Evolutionary conservation across 2,888 invertebrate genomes (phyloP).

Genomic region (Eudasyphora cyanicolor): DNA sequence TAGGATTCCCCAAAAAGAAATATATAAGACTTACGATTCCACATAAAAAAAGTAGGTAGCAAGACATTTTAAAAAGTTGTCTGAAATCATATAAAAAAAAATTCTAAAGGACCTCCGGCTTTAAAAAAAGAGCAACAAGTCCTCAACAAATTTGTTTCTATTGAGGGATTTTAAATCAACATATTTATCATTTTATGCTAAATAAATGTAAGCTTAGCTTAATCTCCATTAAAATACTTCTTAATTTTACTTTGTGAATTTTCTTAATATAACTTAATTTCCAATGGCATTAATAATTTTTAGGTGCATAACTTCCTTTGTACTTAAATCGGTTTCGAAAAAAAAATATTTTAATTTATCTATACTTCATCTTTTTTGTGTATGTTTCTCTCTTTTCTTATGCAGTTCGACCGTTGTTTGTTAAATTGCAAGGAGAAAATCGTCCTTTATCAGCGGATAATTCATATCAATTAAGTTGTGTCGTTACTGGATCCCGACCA

Average conservation of each 20-base stretch:
- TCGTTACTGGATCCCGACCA: slow-evolving; percentile 87
- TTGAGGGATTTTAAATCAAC: too few species aligned
- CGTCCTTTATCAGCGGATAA: slow-evolving; percentile 86
- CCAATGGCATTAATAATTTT: neutral
- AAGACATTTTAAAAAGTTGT: too few species aligned
- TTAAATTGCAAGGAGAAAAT: slow-evolving; percentile 85
- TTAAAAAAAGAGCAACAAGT: too few species aligned
- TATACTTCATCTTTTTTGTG: neutral
- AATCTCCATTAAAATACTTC: too few species aligned
- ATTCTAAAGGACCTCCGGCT: too few species aligned
- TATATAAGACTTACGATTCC: too few species aligned
- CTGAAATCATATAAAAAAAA: too few species aligned
- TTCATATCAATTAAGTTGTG: slow-evolving; percentile 87
- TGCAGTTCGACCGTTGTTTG: slow-evolving; percentile 87
- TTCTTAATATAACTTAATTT: neutral
- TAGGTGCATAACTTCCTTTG: neutral
- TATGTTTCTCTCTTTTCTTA: neutral
- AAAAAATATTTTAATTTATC: slow-evolving; percentile 43
- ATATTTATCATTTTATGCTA: too few species aligned
- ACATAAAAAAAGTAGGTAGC: too few species aligned
- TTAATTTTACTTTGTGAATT: slow-evolving; percentile 2
- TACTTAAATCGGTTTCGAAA: neutral
- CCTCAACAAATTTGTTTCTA: too few species aligned
- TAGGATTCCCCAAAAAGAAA: too few species aligned
- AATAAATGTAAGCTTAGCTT: too few species aligned